Evolutionary conservation across 2,888 invertebrate genomes (phyloP).

Genomic region (Callosobruchus maculatus): DNA sequence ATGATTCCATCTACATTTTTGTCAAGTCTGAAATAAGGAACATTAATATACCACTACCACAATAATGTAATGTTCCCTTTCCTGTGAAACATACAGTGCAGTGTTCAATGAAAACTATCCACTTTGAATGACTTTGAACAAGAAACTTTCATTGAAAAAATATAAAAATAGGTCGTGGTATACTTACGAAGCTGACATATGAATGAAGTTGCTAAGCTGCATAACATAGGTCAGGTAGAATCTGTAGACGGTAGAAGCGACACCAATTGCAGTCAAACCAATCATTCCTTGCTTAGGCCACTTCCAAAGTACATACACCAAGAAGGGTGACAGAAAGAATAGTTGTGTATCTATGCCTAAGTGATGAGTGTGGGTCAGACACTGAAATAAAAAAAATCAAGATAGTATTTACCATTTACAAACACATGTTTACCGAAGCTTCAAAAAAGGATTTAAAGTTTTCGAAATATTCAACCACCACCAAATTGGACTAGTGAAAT

Average conservation of each 20-base stretch:
- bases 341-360: slow-evolving; percentile 68
- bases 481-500: background rate
- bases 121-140: no score
- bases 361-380: slow-evolving; percentile 69
- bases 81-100: background rate
- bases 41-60: no score
- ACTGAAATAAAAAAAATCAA: slow-evolving; percentile 48
- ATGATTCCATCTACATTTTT: no score
- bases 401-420: no score
- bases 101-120: no score
- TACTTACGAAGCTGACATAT: slow-evolving; percentile 67
- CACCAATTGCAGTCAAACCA: slow-evolving; percentile 50
- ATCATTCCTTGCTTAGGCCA: slow-evolving; percentile 56
- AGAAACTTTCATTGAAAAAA: no score
- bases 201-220: slow-evolving; percentile 62
- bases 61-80: no score
- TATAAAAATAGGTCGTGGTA: background rate
- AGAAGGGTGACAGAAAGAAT: slow-evolving; percentile 59
- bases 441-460: no score
- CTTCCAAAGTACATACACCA: slow-evolving; percentile 59
- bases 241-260: slow-evolving; percentile 57
- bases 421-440: background rate
- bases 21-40: no score
- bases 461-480: no score
- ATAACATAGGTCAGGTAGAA: slow-evolving; percentile 60